Base-by-base conservation (phyloP, 2,113 vertebrate species). In the Cygnus atratus region DNA sequence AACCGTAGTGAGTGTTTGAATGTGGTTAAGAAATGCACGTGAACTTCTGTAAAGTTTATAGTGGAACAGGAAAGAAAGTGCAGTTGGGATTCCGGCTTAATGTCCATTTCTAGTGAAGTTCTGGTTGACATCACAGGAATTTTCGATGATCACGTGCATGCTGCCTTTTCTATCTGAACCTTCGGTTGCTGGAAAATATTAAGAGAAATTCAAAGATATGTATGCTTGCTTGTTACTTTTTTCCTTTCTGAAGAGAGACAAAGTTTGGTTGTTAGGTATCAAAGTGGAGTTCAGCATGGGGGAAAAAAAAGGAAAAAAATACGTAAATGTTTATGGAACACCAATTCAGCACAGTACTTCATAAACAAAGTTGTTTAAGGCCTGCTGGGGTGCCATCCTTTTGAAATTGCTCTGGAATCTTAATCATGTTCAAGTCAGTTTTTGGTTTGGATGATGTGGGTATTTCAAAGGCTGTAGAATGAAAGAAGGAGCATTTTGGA, bases 251-350 rank as follows among this genome's bases (percentile, higher is more conserved):
- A 72, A 70, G 9, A 80, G 18, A 78, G 50, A 50, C n/a, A 50
- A n/a, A 2, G 5, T 68, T 90, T 65, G 26, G 14, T 72, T 58
- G 17, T 58, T 66, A 31, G 6, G 5, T 31, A 15, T 63, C 29
- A 55, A 73, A 83, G 81, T 75, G 5, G 65, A 75, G 12, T 63
- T 77, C 17, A 28, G 6, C 1, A 1, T 70, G 35, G 35, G 35
- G 65, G 55, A 62, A 52, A 63, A 85, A 17, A 41, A 41, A 37
- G 39, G 7, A 29, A 29, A 50, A 22, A 75, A 55, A 58, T 4
- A 5, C 0, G 0, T 14, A 31, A 59, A 35, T 52, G 9, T 61
- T 75, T 75, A 20, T 75, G 28, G 24, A 73, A 54, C 20, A 35
- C 4, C 10, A 71, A 0, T 68, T 81, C 57, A 61, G 1, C 11